A percentile compares a stretch with the other conserved stretches of the same genome.
phyloP scores from a whole-genome alignment of 2,888 invertebrate species.

The Nomada lathburiana region DNA sequence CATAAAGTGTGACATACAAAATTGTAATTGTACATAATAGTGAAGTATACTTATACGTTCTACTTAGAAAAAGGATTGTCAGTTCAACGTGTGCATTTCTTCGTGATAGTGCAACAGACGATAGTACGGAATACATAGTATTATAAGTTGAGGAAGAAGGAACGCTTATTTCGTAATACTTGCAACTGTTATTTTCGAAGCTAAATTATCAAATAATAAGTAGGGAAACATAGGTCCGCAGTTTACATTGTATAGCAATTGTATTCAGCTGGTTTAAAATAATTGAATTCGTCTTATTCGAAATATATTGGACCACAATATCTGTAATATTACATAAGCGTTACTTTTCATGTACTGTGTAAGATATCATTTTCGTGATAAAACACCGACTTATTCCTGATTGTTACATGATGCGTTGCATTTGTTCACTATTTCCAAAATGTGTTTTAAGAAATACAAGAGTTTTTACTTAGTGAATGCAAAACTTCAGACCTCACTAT shows the following conservation, averaged over 20 bases:
- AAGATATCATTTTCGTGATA: not conserved
- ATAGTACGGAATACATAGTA: conserved; percentile 4
- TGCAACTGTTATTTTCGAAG: not conserved
- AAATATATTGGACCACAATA: not conserved
- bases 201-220: not conserved
- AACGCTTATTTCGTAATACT: conserved; percentile 12
- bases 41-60: not conserved
- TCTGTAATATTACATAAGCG: conserved; percentile 10
- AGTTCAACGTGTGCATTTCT: conserved; percentile 9
- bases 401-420: not conserved
- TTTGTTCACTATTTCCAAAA: not conserved
- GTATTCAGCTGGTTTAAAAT: not conserved
- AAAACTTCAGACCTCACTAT: not conserved
- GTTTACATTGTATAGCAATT: not conserved
- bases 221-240: not conserved
- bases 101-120: conserved; percentile 1
- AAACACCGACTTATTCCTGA: not conserved
- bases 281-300: not conserved
- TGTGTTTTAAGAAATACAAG: conserved; percentile 1
- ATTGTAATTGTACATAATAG: conserved; percentile 4
- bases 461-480: not conserved
- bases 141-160: conserved; percentile 6
- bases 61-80: not conserved
- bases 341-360: not conserved
- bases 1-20: conserved; percentile 3